phyloP scores from a whole-genome alignment of 2,888 invertebrate genomes.

The Shargacucullia verbasci region DNA sequence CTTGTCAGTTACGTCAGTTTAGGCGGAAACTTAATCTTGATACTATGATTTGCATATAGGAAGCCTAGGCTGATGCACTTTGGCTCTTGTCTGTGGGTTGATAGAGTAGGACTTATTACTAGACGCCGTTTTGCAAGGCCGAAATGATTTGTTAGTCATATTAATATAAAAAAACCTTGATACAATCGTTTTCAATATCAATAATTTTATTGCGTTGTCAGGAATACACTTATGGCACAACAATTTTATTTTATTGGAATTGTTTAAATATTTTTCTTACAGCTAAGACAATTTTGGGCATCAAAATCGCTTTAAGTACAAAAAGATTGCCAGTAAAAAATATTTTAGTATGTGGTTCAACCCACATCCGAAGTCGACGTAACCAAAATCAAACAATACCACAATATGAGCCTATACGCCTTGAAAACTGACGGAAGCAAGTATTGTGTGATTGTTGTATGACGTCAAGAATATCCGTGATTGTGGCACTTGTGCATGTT shows the following conservation, averaged over 20 bases:
- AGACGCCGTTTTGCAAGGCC: constrained; percentile 40
- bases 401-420: constrained; percentile 3
- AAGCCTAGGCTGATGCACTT: constrained; percentile 37
- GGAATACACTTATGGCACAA: not conserved
- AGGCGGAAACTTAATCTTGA: constrained; percentile 35
- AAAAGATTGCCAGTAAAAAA: too few species aligned
- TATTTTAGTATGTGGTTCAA: not conserved
- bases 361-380: not conserved
- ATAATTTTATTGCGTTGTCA: constrained; percentile 18
- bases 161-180: constrained; percentile 30
- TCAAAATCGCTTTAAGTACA: too few species aligned
- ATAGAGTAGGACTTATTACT: constrained; percentile 19
- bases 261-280: too few species aligned
- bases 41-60: constrained; percentile 27
- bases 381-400: constrained; percentile 1
- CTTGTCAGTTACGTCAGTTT: constrained; percentile 24
- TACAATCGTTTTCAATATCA: constrained; percentile 29
- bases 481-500: constrained; percentile 7
- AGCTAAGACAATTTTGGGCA: too few species aligned
- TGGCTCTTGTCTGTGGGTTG: constrained; percentile 33
- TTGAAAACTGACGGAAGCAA: constrained; percentile 24
- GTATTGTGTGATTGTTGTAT: too few species aligned
- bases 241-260: too few species aligned
- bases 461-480: constrained; percentile 27
- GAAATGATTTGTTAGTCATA: constrained; percentile 36